Evolutionary conservation across 2,113 vertebrate genomes (phyloP).

Genomic region (Diadophis punctatus): DNA sequence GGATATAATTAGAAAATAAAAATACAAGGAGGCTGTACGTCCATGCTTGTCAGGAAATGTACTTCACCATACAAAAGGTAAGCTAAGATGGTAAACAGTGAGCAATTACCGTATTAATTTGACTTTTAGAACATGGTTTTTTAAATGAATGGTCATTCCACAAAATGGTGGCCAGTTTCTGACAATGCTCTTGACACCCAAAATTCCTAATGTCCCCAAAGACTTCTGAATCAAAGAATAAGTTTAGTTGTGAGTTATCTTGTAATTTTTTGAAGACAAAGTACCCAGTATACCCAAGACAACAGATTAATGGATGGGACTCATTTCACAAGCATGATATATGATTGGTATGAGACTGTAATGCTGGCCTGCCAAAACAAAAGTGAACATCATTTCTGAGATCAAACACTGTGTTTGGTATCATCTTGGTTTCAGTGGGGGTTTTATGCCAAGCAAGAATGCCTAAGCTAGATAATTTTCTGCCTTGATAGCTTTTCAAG

Average conservation of each 20-base stretch:
- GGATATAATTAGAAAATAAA: background rate
- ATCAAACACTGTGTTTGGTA: background rate
- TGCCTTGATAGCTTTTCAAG: background rate
- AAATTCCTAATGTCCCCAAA: background rate
- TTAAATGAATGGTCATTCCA: background rate
- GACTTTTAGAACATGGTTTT: background rate
- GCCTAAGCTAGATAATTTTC: background rate
- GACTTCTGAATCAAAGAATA: background rate
- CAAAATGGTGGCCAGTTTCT: background rate
- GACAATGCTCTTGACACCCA: background rate
- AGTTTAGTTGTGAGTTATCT: background rate
- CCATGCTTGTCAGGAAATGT: background rate
- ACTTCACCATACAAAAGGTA: background rate
- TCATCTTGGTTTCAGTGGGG: background rate
- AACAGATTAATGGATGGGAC: background rate
- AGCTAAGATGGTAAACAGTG: background rate
- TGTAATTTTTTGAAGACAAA: background rate
- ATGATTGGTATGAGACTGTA: background rate
- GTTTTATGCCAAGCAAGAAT: background rate
- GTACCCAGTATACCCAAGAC: background rate
- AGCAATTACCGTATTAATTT: background rate
- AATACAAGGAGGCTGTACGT: background rate
- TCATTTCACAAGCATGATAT: background rate
- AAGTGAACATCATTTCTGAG: background rate
- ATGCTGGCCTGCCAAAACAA: background rate